A percentile compares a stretch with the other conserved stretches of the same genome.
Evolutionary conservation across 1,140 invertebrate species (phyloP).

Genomic region (Anastrepha obliqua): DNA sequence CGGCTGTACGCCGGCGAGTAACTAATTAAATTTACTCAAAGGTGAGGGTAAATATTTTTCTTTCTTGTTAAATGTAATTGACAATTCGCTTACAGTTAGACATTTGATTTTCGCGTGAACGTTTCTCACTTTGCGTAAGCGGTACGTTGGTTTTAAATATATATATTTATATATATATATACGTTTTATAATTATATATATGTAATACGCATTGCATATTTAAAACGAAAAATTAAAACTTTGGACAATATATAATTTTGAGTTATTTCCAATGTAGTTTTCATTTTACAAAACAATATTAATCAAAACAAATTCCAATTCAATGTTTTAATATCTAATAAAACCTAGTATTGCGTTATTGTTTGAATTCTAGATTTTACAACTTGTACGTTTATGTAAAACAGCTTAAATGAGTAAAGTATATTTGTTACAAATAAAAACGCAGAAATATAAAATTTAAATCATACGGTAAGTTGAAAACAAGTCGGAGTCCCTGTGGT

Average conservation of each 20-base stretch:
- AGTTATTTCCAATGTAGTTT: slow-evolving; percentile 54
- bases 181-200: not conserved
- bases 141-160: slow-evolving; percentile 14
- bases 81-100: not conserved
- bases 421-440: slow-evolving; percentile 4
- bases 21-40: slow-evolving; percentile 39
- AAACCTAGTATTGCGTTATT: not conserved
- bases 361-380: not conserved
- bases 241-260: slow-evolving; percentile 15
- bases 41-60: slow-evolving; percentile 36
- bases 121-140: not conserved
- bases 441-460: not conserved
- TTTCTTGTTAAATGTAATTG: slow-evolving; percentile 12
- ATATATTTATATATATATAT: not conserved
- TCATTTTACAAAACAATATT: slow-evolving; percentile 34
- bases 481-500: slow-evolving; percentile 44
- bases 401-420: slow-evolving; percentile 24
- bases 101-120: slow-evolving; percentile 25
- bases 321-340: slow-evolving; percentile 5
- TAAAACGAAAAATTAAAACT: slow-evolving; percentile 7
- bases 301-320: not conserved
- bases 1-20: not conserved
- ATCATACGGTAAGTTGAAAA: slow-evolving; percentile 44
- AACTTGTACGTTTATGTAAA: slow-evolving; percentile 22
- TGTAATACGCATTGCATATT: not conserved